These are phyloP conservation scores for Cyrtonyx montezumae DNA, from an alignment of 2,113 vertebrate genomes.

Conservation along the genomic window DNA sequence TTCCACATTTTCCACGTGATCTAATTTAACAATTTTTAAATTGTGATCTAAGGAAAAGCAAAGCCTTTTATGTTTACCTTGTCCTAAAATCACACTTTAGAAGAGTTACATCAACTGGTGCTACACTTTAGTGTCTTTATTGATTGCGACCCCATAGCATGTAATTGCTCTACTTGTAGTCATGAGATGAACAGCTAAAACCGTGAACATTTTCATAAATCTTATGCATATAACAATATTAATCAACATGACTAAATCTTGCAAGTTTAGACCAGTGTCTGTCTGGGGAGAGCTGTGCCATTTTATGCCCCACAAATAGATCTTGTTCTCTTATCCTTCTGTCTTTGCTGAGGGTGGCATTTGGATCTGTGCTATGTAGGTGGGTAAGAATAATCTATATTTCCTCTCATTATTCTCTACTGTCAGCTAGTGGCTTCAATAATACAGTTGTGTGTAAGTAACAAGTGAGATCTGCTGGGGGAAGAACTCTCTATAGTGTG, in stretches of 20 bases:
- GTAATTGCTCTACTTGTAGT: neutral
- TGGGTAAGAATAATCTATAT: neutral
- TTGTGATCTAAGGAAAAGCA: neutral
- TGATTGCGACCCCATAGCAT: neutral
- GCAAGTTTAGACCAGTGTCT: neutral
- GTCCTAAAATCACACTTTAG: neutral
- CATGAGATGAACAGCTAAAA: neutral
- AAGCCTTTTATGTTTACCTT: neutral
- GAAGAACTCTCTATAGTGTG: neutral
- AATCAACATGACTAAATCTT: neutral
- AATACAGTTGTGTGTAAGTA: neutral
- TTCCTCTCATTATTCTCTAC: neutral
- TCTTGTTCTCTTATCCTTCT: neutral
- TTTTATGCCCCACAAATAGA: neutral
- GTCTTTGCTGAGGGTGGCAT: neutral
- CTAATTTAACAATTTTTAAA: neutral
- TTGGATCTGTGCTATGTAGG: neutral
- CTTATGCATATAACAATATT: neutral
- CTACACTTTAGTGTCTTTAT: neutral
- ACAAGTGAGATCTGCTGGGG: neutral
- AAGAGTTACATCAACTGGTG: neutral
- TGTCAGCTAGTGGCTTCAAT: neutral
- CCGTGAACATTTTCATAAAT: neutral
- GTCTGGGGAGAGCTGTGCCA: neutral
- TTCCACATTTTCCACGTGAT: neutral